These are phyloP conservation scores for Pseudococcus jackbeardsleyi DNA, from an alignment of 2,888 invertebrate genomes.

Conservation along the genomic window DNA sequence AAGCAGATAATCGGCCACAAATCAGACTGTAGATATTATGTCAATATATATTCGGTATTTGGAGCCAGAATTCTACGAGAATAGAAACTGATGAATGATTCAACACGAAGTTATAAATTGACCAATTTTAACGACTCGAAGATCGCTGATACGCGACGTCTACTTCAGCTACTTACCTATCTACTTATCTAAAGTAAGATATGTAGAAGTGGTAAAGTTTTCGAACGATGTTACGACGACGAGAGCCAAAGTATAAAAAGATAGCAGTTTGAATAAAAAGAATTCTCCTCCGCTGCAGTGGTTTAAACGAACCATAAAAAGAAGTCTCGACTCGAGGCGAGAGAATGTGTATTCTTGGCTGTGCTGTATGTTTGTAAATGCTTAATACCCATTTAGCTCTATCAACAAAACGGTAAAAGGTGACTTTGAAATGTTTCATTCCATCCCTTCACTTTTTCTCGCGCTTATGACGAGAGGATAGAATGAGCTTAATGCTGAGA, in stretches of 20 bases:
- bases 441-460: not conserved
- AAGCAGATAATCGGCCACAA: no score
- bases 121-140: no score
- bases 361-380: conserved; percentile 27
- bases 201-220: not conserved
- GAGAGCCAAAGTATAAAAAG: not conserved
- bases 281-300: not conserved
- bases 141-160: no score
- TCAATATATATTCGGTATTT: no score
- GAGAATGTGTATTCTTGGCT: conserved; percentile 1
- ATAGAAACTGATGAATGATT: no score
- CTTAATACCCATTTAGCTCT: conserved; percentile 47
- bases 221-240: not conserved
- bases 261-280: not conserved
- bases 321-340: not conserved
- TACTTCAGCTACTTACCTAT: no score
- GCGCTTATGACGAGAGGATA: not conserved
- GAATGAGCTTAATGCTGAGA: not conserved
- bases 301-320: not conserved
- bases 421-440: conserved; percentile 44
- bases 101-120: no score
- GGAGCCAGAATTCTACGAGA: no score
- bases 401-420: conserved; percentile 23
- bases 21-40: no score
- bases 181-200: not conserved